Evolutionary conservation across 1,140 invertebrate genomes (phyloP), one percentile per base, ranked within the genome.

Genomic region (Hirudo medicinalis): DNA sequence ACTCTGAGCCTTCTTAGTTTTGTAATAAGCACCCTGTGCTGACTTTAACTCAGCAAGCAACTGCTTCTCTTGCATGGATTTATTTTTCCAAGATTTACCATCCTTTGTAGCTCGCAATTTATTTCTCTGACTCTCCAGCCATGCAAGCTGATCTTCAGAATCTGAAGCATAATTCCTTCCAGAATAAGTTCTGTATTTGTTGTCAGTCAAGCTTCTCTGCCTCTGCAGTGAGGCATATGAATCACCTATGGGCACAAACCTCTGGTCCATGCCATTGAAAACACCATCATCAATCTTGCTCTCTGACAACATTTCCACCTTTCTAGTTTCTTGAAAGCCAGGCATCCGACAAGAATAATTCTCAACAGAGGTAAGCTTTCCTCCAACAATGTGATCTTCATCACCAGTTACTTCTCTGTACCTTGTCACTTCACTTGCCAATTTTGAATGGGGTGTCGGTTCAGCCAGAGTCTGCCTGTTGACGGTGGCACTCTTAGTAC

Each of bases 121-220:
- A 19, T 36, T 27, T 29, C 67, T 69, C 49, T 74, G 73, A 25
- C 43, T 53, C 73, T 74, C 57, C 15, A 74, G 73, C 73, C 73
- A 74, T 6, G 73, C 71, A 29, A 60, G 19, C 6, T 66, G 54
- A 72, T 68, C 54, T 32, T 68, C 70, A 36, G 63, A 69, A 19
- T 74, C 73, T 19, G 70, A 66, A 17, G 36, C 49, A 36, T 71
- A 74, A 49, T 54, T 36, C 49, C 66, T 53, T 72, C 32, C 27
- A 43, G 43, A 49, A 49, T 49, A 19, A 43, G 49, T 49, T 32
- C 29, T 67, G 63, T 27, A 40, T 63, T 63, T 25, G 20, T 63
- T 32, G 22, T 63, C 29, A 25, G 57, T 63, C 57, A 25, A 25
- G 22, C 57, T 63, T 25, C 57, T 63, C 29, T 63, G 22, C 13